Percentiles rank a stretch among this genome's conserved stretches.
Evolutionary conservation across 2,888 invertebrate species (phyloP).

Genomic region (Monoplex corrugatus): DNA sequence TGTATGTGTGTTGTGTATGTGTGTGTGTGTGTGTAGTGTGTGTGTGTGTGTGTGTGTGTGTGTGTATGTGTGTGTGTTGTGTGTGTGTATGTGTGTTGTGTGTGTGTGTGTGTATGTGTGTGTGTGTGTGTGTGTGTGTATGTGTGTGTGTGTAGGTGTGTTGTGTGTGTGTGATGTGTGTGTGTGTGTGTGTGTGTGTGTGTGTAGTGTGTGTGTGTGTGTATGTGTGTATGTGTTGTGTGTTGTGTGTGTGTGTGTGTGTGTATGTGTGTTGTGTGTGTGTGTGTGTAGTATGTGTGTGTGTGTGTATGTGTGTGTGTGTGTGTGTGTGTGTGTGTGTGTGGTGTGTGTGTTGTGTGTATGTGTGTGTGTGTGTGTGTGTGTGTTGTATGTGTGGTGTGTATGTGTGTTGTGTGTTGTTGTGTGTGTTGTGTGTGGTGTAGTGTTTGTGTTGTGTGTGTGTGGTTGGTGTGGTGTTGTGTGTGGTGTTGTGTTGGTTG

Average conservation of each 20-base stretch:
- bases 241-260: background rate
- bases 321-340: background rate
- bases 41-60: conserved; percentile 5
- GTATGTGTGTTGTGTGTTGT: too few species aligned
- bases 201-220: background rate
- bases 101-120: background rate
- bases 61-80: background rate
- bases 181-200: background rate
- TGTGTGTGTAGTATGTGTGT: background rate
- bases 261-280: background rate
- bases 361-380: too few species aligned
- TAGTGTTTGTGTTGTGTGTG: too few species aligned
- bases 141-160: too few species aligned
- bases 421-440: too few species aligned
- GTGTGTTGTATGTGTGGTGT: too few species aligned
- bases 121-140: background rate
- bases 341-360: background rate
- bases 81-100: background rate
- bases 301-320: background rate
- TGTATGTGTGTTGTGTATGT: conserved; percentile 3
- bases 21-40: background rate
- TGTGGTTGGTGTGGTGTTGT: too few species aligned
- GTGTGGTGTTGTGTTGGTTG: too few species aligned
- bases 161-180: conserved; percentile 12
- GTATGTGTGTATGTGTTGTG: background rate